Percentiles rank a stretch among this genome's conserved stretches.
phyloP scores from a whole-genome alignment of 1,140 invertebrate genomes.

The Proales similis region DNA sequence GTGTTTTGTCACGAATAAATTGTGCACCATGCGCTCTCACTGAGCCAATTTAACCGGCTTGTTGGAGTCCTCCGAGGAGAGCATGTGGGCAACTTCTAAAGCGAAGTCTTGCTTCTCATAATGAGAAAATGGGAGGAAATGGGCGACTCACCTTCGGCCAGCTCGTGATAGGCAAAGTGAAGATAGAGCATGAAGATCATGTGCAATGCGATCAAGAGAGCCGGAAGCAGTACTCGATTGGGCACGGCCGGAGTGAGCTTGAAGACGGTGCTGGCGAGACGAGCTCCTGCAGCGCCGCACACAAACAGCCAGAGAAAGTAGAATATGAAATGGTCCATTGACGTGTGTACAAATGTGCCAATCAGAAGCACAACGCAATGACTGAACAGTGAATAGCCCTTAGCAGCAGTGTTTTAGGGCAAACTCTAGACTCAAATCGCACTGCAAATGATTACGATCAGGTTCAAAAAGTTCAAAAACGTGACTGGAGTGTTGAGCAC shows the following conservation, averaged over 20 bases:
- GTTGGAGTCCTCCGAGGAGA: no score
- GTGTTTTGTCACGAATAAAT: no score
- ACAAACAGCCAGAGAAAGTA: slow-evolving; percentile 50
- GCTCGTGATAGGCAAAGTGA: slow-evolving; percentile 55
- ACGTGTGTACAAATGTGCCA: slow-evolving; percentile 50
- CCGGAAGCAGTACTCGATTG: slow-evolving; percentile 47
- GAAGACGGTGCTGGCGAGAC: slow-evolving; percentile 42
- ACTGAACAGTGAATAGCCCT: slow-evolving; percentile 53
- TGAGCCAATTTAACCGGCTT: no score
- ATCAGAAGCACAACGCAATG: slow-evolving; percentile 52
- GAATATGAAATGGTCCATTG: slow-evolving; percentile 52
- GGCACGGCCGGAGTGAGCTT: slow-evolving; percentile 46
- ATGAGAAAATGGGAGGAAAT: no score
- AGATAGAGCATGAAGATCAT: slow-evolving; percentile 52
- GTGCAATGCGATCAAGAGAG: slow-evolving; percentile 45
- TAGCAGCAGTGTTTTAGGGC: slow-evolving; percentile 38
- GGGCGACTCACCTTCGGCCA: slow-evolving; percentile 53
- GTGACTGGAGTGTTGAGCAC: slow-evolving; percentile 49
- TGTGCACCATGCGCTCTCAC: no score
- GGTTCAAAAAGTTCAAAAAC: slow-evolving; percentile 48
- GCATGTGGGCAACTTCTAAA: no score
- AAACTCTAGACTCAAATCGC: neutral
- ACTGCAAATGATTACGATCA: slow-evolving; percentile 45
- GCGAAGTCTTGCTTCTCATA: no score
- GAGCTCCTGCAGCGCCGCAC: slow-evolving; percentile 42